A percentile compares a stretch with the other conserved stretches of the same genome.
These are phyloP conservation scores for Thyatira batis DNA, from an alignment of 2,888 invertebrate genomes.

Conservation along the genomic window DNA sequence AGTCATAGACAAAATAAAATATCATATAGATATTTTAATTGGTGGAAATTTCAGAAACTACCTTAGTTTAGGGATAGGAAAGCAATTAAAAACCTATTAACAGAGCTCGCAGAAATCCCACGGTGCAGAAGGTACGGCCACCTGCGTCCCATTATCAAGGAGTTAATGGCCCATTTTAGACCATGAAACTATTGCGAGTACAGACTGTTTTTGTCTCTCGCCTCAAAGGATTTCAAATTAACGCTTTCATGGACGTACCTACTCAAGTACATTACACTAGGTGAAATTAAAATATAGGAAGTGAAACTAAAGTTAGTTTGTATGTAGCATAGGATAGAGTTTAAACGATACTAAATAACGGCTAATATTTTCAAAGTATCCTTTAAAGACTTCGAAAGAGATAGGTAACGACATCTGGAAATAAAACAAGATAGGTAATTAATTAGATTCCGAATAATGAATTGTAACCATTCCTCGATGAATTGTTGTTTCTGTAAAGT, in stretches of 20 bases:
- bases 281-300: too few relatives aligned
- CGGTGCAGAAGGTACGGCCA: slow-evolving; percentile 27
- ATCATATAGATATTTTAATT: slow-evolving; percentile 7
- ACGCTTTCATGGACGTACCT: slow-evolving; percentile 11
- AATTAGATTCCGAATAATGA: too few relatives aligned
- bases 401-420: too few relatives aligned
- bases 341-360: too few relatives aligned
- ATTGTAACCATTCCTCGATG: too few relatives aligned
- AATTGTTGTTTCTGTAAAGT: too few relatives aligned
- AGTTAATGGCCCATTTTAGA: slow-evolving; percentile 50
- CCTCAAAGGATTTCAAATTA: slow-evolving; percentile 9
- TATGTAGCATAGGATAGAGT: too few relatives aligned
- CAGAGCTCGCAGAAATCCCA: slow-evolving; percentile 46
- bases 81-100: slow-evolving; percentile 75
- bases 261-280: too few relatives aligned
- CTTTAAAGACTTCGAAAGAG: too few relatives aligned
- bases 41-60: slow-evolving; percentile 28
- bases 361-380: too few relatives aligned
- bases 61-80: slow-evolving; percentile 54
- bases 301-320: too few relatives aligned
- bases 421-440: too few relatives aligned
- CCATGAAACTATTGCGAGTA: slow-evolving; percentile 35
- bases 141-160: slow-evolving; percentile 54
- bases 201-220: slow-evolving; percentile 14
- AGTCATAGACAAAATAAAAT: not conserved